Percentiles rank a stretch among this genome's conserved stretches.
Evolutionary conservation across 2,113 vertebrate species (phyloP).

Genomic region (Periophthalmus modestus): DNA sequence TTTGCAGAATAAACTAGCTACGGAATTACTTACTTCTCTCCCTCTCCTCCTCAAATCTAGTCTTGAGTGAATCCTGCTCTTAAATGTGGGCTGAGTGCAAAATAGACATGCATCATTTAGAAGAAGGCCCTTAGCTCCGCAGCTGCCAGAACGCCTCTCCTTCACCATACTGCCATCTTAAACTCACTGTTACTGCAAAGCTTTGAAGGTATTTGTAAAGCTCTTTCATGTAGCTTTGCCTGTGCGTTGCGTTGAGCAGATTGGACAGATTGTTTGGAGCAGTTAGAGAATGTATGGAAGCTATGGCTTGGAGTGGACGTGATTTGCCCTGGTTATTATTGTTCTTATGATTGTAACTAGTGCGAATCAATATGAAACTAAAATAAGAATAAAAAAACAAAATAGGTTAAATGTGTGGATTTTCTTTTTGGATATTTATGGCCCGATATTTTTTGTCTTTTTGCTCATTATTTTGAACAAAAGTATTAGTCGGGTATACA

Average conservation of each 20-base stretch:
- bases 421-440: too few relatives aligned
- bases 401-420: too few relatives aligned
- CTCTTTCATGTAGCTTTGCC: neutral
- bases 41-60: slow-evolving; percentile 5
- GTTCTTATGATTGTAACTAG: too few relatives aligned
- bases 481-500: too few relatives aligned
- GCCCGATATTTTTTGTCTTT: too few relatives aligned
- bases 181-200: neutral
- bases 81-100: slow-evolving; percentile 16
- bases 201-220: neutral
- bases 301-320: neutral
- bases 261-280: neutral
- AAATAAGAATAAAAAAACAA: too few relatives aligned
- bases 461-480: too few relatives aligned
- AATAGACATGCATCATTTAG: slow-evolving; percentile 26
- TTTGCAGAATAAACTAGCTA: neutral
- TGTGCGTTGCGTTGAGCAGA: neutral
- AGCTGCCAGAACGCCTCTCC: neutral
- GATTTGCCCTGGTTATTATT: neutral
- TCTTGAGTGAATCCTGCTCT: slow-evolving; percentile 39
- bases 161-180: neutral
- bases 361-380: too few relatives aligned
- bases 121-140: neutral
- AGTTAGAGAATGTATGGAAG: neutral
- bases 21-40: neutral